These are phyloP conservation scores for Cichlasoma orientale DNA, from an alignment of 2,797 vertebrate species.

Conservation along the genomic window DNA sequence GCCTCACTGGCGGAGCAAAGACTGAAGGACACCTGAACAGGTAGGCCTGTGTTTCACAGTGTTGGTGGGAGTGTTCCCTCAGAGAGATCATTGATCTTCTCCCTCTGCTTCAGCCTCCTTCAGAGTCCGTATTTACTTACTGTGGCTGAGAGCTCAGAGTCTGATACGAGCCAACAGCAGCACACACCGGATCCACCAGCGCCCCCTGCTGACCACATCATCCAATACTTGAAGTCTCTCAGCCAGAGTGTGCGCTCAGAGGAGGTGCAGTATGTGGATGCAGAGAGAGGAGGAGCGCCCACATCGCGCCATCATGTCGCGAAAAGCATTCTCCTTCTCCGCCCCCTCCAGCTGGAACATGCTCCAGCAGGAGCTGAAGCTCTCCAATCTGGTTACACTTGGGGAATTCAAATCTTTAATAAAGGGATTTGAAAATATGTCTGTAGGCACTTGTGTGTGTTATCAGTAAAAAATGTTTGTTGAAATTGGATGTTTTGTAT, in stretches of 20 bases:
- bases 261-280: neutral
- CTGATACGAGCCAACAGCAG: neutral
- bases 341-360: too few species aligned
- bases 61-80: neutral
- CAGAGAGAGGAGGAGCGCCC: neutral
- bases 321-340: too few species aligned
- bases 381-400: too few species aligned
- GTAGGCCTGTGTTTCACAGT: constrained; percentile 13
- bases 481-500: too few species aligned
- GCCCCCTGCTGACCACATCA: constrained; percentile 31
- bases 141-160: neutral
- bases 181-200: neutral
- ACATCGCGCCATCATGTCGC: neutral
- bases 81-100: too few species aligned
- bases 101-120: constrained; percentile 34
- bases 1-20: constrained; percentile 80
- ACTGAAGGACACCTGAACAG: constrained; percentile 65
- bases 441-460: too few species aligned
- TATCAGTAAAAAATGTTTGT: too few species aligned
- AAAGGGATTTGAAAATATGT: too few species aligned
- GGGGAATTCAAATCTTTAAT: too few species aligned
- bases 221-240: constrained; percentile 64
- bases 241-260: neutral
- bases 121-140: neutral
- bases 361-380: too few species aligned